Percentiles rank a stretch among this genome's conserved stretches.
Conservation (phyloP, 2,888 invertebrate species). For the Limnephilus lunatus region DNA sequence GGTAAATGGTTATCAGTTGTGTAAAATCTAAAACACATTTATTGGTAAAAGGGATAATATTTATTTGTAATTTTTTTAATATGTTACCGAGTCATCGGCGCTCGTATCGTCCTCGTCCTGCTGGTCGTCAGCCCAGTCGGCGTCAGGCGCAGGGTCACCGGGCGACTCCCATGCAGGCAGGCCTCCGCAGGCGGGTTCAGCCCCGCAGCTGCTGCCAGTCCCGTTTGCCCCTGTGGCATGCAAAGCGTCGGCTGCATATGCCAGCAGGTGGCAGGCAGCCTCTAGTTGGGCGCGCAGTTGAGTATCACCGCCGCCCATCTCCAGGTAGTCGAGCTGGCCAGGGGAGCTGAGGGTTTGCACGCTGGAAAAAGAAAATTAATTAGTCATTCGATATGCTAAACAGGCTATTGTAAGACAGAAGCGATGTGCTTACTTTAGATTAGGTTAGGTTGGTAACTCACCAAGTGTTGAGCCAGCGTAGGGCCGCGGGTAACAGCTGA, state of each 20-base stretch:
- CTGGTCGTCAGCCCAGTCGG: constrained; percentile 92
- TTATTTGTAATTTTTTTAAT: background rate
- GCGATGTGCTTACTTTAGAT: background rate
- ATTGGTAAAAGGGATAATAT: no score
- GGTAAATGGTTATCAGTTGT: no score
- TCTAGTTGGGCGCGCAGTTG: constrained; percentile 81
- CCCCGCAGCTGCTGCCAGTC: constrained; percentile 85
- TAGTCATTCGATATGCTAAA: background rate
- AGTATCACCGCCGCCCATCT: constrained; percentile 70
- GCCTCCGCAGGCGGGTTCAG: constrained; percentile 84
- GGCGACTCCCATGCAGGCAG: constrained; percentile 86
- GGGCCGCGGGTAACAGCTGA: constrained; percentile 87
- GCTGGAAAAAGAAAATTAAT: constrained; percentile 68
- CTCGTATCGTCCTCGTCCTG: constrained; percentile 96
- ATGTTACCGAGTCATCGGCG: constrained; percentile 87
- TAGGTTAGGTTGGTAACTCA: constrained; percentile 68
- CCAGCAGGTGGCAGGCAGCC: constrained; percentile 89
- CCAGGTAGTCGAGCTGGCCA: constrained; percentile 74
- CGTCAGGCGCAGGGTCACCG: constrained; percentile 84
- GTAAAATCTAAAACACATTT: no score
- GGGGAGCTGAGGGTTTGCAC: constrained; percentile 73
- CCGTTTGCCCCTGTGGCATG: constrained; percentile 75
- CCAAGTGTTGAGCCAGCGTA: constrained; percentile 88
- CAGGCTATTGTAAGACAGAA: background rate
- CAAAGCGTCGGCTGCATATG: constrained; percentile 87